Evolutionary conservation across 1,140 invertebrate genomes (phyloP).

Genomic region (Drosophila bocki): DNA sequence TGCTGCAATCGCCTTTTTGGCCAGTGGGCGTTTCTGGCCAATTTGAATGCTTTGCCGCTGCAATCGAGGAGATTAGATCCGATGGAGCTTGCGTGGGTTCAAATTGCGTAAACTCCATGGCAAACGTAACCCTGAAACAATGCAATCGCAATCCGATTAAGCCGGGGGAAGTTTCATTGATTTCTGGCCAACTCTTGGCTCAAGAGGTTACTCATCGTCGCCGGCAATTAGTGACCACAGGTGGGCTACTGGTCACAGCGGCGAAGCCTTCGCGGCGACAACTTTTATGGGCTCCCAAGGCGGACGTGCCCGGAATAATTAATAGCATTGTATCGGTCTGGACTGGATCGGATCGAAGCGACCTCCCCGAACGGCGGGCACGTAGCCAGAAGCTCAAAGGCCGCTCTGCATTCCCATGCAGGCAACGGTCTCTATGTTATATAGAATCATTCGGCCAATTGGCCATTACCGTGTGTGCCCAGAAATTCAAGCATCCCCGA

Average conservation of each 20-base stretch:
- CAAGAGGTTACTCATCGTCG: constrained; percentile 39
- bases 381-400: constrained; percentile 57
- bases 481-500: constrained; percentile 44
- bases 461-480: constrained; percentile 38
- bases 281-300: constrained; percentile 64
- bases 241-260: constrained; percentile 28
- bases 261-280: constrained; percentile 56
- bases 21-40: constrained; percentile 3
- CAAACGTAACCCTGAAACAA: constrained; percentile 39
- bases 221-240: constrained; percentile 34
- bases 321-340: constrained; percentile 10
- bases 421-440: constrained; percentile 10
- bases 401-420: constrained; percentile 48
- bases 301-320: constrained; percentile 59
- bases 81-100: neutral
- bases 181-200: constrained; percentile 37
- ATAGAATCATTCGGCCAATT: constrained; percentile 56
- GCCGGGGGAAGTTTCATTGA: constrained; percentile 29
- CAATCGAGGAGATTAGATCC: constrained; percentile 15
- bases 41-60: neutral
- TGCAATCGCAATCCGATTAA: constrained; percentile 40
- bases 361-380: constrained; percentile 50
- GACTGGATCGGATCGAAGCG: constrained; percentile 10
- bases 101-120: constrained; percentile 47
- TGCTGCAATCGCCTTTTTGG: neutral